Evolutionary conservation across 2,797 vertebrate species (phyloP).

Genomic region (Lacerta bilineata): DNA sequence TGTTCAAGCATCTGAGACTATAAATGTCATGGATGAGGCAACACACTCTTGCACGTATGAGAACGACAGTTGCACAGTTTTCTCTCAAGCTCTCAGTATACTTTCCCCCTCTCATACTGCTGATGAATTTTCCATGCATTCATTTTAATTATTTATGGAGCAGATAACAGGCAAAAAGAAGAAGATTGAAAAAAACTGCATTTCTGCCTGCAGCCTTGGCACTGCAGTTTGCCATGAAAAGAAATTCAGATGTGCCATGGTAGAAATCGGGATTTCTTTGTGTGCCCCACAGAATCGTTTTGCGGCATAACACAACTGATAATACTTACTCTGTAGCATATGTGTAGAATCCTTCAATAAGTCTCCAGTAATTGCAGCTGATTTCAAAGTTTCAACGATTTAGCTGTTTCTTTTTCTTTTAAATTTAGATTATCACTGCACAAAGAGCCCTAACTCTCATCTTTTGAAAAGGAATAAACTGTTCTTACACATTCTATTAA

Average conservation of each 20-base stretch:
- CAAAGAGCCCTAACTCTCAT: background rate
- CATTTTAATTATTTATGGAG: conserved; percentile 38
- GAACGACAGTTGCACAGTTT: background rate
- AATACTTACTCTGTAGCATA: background rate
- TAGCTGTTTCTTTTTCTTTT: background rate
- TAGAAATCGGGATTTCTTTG: conserved; percentile 1
- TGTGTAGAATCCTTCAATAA: background rate
- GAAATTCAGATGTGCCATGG: background rate
- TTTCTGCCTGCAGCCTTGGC: background rate
- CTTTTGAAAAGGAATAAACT: background rate
- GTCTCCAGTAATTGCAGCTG: background rate
- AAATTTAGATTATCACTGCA: background rate
- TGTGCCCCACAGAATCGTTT: background rate
- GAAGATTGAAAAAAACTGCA: background rate
- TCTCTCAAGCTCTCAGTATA: background rate
- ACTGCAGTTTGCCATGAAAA: rapidly evolving
- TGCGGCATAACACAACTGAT: background rate
- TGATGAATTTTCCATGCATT: background rate
- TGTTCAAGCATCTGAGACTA: background rate
- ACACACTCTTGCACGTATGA: background rate
- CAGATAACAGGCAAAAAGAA: background rate
- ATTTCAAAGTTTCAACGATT: background rate
- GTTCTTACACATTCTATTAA: background rate
- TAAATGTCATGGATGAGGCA: background rate
- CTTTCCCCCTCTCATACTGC: background rate